Evolutionary conservation across 2,113 vertebrate genomes (phyloP).

Genomic region (Ammodytes dubius): DNA sequence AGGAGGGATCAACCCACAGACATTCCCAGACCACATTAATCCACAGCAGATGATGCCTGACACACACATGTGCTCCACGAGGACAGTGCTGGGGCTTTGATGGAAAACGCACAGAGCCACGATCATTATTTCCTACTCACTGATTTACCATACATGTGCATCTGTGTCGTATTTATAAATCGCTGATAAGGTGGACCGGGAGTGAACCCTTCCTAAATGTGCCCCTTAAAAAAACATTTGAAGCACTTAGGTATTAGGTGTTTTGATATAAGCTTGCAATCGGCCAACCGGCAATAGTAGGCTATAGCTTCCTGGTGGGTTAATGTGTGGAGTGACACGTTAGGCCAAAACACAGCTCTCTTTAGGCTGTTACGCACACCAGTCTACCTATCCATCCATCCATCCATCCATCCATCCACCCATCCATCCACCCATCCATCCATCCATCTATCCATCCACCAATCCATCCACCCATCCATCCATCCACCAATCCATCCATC

Average conservation of each 20-base stretch:
- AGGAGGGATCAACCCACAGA: conserved; percentile 63
- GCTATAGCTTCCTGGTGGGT: conserved; percentile 1
- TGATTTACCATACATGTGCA: conserved; percentile 40
- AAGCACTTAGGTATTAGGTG: neutral
- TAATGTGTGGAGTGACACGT: conserved; percentile 21
- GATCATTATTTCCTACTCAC: conserved; percentile 51
- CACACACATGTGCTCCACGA: conserved; percentile 66
- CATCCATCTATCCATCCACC: neutral
- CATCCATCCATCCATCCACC: conserved; percentile 2
- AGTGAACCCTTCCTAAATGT: neutral
- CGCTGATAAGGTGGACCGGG: conserved; percentile 18
- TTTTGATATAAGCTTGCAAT: neutral
- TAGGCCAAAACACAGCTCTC: conserved; percentile 39
- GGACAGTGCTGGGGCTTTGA: conserved; percentile 64
- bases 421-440: no score
- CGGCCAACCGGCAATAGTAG: conserved; percentile 4
- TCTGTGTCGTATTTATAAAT: conserved; percentile 37
- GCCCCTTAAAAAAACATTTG: neutral
- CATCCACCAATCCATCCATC: conserved; percentile 1
- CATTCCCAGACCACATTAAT: conserved; percentile 77
- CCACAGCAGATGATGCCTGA: conserved; percentile 74
- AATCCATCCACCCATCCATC: no score
- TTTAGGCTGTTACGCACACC: neutral
- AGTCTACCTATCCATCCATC: neutral
- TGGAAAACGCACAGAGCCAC: conserved; percentile 55